A percentile compares a stretch with the other conserved stretches of the same genome.
Conservation (phyloP, 2,113 vertebrate genomes). For the Eleginops maclovinus region DNA sequence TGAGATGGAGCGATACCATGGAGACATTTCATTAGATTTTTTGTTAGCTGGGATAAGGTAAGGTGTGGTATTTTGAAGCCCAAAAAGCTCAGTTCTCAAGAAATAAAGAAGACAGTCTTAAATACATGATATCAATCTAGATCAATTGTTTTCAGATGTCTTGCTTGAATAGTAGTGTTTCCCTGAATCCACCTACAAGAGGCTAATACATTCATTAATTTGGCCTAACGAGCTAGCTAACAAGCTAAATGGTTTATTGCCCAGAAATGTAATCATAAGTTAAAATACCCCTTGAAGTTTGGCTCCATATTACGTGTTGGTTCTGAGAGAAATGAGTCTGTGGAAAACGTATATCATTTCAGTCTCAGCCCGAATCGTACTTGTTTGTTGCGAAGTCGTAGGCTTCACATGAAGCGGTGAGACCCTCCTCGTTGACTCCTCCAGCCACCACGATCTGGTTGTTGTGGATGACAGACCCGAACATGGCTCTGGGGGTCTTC, state of each 20-base stretch:
- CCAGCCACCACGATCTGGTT: constrained; percentile 91
- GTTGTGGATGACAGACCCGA: constrained; percentile 92
- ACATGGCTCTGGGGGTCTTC: constrained; percentile 96
- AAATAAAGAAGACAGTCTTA: neutral
- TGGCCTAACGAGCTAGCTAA: neutral
- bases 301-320: neutral
- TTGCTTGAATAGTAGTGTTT: too few species aligned
- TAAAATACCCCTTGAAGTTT: too few species aligned
- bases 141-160: too few species aligned
- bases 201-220: too few species aligned
- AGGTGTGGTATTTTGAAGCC: neutral
- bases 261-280: too few species aligned
- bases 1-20: neutral
- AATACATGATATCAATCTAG: neutral
- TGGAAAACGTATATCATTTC: neutral
- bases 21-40: rapidly evolving
- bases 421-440: constrained; percentile 96
- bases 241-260: neutral
- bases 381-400: constrained; percentile 93
- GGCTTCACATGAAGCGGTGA: constrained; percentile 89
- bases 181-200: too few species aligned
- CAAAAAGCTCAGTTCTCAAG: neutral
- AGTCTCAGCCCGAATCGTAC: constrained; percentile 79
- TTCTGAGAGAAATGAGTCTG: neutral
- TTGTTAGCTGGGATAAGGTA: neutral